phyloP scores from a whole-genome alignment of 2,113 vertebrate species.

The Sapayoa aenigma region DNA sequence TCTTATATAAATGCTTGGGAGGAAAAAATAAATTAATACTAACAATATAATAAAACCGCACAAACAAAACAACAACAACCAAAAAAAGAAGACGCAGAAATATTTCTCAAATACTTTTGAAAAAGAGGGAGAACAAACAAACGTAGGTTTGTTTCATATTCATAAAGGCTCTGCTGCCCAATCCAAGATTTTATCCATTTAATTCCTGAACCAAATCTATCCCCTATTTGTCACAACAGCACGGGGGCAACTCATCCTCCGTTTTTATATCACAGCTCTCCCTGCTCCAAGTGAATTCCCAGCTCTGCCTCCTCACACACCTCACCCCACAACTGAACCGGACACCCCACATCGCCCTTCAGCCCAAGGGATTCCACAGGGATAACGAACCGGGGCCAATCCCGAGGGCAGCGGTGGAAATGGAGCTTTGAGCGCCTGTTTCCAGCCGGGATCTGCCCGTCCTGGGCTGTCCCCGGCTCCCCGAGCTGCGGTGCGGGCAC shows the following conservation, averaged over 20 bases:
- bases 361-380: not conserved
- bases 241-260: not conserved
- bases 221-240: rapidly evolving
- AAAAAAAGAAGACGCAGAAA: not conserved
- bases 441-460: not conserved
- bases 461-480: not conserved
- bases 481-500: not conserved
- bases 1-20: not conserved
- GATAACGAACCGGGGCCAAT: not conserved
- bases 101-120: not conserved
- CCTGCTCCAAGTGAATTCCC: not conserved
- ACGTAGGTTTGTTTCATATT: rapidly evolving
- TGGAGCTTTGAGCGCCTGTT: rapidly evolving
- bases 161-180: not conserved
- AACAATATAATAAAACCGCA: not conserved
- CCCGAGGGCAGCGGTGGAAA: not conserved
- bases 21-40: not conserved
- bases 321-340: not conserved
- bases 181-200: not conserved
- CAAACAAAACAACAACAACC: not conserved
- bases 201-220: not conserved
- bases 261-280: not conserved
- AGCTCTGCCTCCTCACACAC: not conserved
- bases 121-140: not conserved
- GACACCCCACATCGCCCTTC: not conserved